phyloP scores from a whole-genome alignment of 2,797 vertebrate species.

The Notamacropus eugenii region DNA sequence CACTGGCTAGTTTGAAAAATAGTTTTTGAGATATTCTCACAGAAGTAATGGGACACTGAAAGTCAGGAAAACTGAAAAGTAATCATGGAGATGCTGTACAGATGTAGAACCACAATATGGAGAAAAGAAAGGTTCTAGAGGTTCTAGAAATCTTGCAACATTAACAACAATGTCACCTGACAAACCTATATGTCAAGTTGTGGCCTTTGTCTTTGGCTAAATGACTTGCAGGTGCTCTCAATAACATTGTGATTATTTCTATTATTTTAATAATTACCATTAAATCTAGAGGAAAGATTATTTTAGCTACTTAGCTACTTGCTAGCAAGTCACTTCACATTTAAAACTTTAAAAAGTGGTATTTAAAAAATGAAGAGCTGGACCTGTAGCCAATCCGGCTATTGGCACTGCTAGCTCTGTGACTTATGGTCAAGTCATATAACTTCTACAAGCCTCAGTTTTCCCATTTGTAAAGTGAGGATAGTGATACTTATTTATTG shows the following conservation, averaged over 20 bases:
- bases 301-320: neutral
- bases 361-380: neutral
- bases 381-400: neutral
- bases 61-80: neutral
- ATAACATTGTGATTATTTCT: neutral
- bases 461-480: neutral
- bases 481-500: neutral
- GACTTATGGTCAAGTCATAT: neutral
- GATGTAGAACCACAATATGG: neutral
- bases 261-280: neutral
- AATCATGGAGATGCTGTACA: neutral
- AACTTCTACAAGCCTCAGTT: neutral
- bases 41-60: neutral
- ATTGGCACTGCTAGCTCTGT: neutral
- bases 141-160: neutral
- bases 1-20: neutral
- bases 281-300: neutral
- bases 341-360: neutral
- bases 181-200: neutral
- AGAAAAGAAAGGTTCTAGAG: neutral
- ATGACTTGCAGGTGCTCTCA: neutral
- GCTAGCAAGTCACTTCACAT: neutral
- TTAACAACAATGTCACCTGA: neutral
- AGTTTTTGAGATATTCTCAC: neutral
- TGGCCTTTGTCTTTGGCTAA: neutral